Base-by-base conservation (phyloP, 2,888 invertebrate genomes). In the Buathra laborator region DNA sequence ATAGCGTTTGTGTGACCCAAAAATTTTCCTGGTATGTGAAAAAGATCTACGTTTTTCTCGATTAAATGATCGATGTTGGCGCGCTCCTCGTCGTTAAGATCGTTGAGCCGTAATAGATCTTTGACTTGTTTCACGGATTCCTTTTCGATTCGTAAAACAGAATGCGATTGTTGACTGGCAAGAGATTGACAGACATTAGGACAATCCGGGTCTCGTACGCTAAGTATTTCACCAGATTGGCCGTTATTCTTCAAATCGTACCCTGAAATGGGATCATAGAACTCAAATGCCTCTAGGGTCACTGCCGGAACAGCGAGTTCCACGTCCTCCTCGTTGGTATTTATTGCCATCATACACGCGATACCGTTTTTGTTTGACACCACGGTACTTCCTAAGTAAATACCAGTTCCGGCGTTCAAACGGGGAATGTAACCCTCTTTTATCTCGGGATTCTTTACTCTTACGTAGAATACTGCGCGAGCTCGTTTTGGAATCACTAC, bases 401-500 rank as follows among this genome's bases (percentile, higher is more conserved):
- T 71, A 29, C 53, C 70, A n/a, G 32, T 43, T 12, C n/a, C 10
- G 24, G 62, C 62, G 19, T 81, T 9, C 37, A 76, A 44, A 7
- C 70, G 76, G 6, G 76, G 76, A 32, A 76, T 62, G 10, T 81
- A 81, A 1, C 81, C 81, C 24, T 81, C 81, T 46, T 74, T 56
- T 5, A 81, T 0, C 4, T 68, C 56, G 14, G 59, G 5, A 29
- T 77, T 68, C 12, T 53, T 44, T 5, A 77, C 56, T 14, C 44
- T 24, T 1, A 77, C 77, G 14, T 77, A 59, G 19, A 68, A 68
- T 2, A 67, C 43, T 1, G 53, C 56, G 14, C 19, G 24, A 53
- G 51, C 43, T 16, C 67, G 43, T 4, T 44, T 24, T 1, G 68
- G 56, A 1, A 68, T 66, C 3, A 29, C 14, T n/a, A 77, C 44